phyloP scores from a whole-genome alignment of 2,888 invertebrate genomes.

The Polietes domitor region DNA sequence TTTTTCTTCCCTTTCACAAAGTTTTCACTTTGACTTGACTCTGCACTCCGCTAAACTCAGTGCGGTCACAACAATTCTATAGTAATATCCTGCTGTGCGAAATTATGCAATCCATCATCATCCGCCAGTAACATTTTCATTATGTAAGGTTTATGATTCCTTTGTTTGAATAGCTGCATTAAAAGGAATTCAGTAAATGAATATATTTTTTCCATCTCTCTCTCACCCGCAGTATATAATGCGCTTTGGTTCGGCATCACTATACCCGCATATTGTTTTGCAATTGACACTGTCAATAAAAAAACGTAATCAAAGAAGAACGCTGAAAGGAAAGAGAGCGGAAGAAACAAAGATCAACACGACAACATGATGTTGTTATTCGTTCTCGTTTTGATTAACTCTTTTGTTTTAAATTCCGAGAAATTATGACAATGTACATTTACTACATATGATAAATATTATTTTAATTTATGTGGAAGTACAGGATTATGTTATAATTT shows the following conservation, averaged over 20 bases:
- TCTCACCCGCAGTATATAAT: no score
- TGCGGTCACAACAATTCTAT: no score
- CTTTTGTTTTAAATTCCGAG: neutral
- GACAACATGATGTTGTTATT: neutral
- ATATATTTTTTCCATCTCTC: neutral
- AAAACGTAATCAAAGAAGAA: neutral
- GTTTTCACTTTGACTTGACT: no score
- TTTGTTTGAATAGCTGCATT: neutral
- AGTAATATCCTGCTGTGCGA: neutral
- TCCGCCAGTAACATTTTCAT: neutral
- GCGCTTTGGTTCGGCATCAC: no score
- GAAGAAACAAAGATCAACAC: neutral
- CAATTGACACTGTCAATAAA: conserved; percentile 6
- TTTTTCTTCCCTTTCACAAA: no score
- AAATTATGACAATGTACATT: neutral
- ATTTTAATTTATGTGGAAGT: no score
- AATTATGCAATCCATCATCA: neutral
- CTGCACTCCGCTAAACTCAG: no score
- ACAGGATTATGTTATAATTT: no score
- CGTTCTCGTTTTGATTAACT: neutral
- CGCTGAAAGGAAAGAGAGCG: neutral
- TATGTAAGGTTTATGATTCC: neutral
- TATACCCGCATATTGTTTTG: neutral
- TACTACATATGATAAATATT: no score
- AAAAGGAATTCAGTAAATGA: neutral